Base-by-base conservation (phyloP, 2,113 vertebrate genomes). In the Varanus komodoensis region DNA sequence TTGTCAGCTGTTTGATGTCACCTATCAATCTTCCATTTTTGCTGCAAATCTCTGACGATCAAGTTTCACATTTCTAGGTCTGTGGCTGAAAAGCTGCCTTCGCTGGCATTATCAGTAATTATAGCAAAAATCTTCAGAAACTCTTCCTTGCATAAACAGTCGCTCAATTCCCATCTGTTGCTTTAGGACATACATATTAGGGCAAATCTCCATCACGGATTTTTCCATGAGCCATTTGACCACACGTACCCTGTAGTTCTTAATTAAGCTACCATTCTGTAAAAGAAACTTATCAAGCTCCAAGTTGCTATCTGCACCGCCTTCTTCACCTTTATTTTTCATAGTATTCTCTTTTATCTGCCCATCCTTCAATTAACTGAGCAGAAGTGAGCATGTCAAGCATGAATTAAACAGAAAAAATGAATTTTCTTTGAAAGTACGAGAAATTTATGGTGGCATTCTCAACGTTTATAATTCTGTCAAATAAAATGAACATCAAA, bases 81-180 rank as follows among this genome's bases (percentile, higher is more conserved):
- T 95, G 94, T 1, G 19, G 91, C 92, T 17, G 89, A 95, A 96
- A 97, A 97, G 94, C 92, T 91, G 89, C 92, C 96, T 97, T 96
- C 95, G 95, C 94, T 96, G 91, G 95, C 97, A 94, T 97, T 97
- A 97, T 97, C 97, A 97, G 95, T 97, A 97, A 97, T 97, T 97
- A 97, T 95, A 95, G 85, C 93, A 95, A 97, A 97, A 97, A 97
- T 96, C 95, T 97, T 96, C 95, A 95, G 95, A 95, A 95, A 93
- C 93, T 94, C 73, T 89, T 93, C 92, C 93, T 91, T 95, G 94
- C 95, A 96, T 98, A 98, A 98, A 98, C 97, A 98, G 98, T 98
- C 97, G 97, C 96, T 97, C 97, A 97, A 97, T 98, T 97, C 96
- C 93, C 96, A 97, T 96, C 96, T 98, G 98, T 97, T 96, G 96